phyloP scores from a whole-genome alignment of 1,140 invertebrate species.

The Thalassaphorura encarpata region DNA sequence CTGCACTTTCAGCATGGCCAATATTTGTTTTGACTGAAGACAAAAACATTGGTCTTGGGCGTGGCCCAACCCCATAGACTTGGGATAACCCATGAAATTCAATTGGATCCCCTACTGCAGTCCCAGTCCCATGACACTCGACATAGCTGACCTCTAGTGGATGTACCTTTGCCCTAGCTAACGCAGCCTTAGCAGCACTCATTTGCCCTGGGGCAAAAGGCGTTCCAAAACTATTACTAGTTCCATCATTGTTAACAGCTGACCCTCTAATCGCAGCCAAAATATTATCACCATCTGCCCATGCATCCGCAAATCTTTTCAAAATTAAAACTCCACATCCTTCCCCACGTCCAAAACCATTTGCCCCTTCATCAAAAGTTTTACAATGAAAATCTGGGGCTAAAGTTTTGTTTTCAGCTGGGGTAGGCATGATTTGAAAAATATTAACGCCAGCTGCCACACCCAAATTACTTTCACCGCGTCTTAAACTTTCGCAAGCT shows the following conservation, averaged over 20 bases:
- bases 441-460: constrained; percentile 22
- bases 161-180: constrained; percentile 42
- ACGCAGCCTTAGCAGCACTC: constrained; percentile 42
- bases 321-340: constrained; percentile 8
- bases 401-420: not conserved
- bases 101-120: constrained; percentile 37
- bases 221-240: constrained; percentile 9
- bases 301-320: constrained; percentile 5
- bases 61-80: constrained; percentile 39
- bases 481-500: constrained; percentile 17
- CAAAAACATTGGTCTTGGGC: constrained; percentile 40
- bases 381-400: constrained; percentile 5
- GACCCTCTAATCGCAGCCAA: constrained; percentile 7
- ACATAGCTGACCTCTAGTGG: constrained; percentile 44
- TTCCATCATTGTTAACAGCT: constrained; percentile 6
- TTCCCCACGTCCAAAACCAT: constrained; percentile 14
- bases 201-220: constrained; percentile 36
- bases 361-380: constrained; percentile 17
- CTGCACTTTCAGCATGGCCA: constrained; percentile 47
- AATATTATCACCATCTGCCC: constrained; percentile 8
- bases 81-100: constrained; percentile 41
- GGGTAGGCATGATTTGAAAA: not conserved
- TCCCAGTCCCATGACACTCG: constrained; percentile 52
- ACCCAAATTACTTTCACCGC: constrained; percentile 11
- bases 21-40: constrained; percentile 51